A percentile compares a stretch with the other conserved stretches of the same genome.
Evolutionary conservation across 2,113 vertebrate species (phyloP).

Genomic region (Catharus minimus): DNA sequence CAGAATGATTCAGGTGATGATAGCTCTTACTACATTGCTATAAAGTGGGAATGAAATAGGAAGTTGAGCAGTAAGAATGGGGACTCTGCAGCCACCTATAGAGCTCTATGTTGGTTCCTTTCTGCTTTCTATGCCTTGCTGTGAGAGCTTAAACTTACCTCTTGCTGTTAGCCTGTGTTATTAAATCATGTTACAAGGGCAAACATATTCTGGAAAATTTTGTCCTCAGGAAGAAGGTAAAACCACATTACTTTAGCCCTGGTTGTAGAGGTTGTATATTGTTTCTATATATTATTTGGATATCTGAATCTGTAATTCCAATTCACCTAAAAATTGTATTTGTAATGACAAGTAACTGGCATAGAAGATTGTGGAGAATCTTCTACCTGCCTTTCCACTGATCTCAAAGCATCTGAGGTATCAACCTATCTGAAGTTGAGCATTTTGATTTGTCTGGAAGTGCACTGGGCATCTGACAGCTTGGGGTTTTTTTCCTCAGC

Average conservation of each 20-base stretch:
- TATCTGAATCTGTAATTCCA: background rate
- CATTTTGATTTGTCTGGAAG: background rate
- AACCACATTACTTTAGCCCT: background rate
- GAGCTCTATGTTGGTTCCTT: background rate
- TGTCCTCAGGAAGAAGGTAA: background rate
- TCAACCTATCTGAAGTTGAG: background rate
- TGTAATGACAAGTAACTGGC: background rate
- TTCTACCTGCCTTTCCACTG: background rate
- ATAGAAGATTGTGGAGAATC: background rate
- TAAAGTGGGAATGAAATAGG: background rate
- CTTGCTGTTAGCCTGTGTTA: background rate
- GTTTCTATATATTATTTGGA: background rate
- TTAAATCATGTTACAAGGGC: background rate
- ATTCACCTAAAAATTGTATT: background rate
- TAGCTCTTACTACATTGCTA: background rate
- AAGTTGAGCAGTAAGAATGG: background rate
- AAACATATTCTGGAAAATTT: background rate
- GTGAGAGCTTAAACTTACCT: background rate
- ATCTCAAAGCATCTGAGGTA: background rate
- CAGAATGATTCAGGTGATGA: background rate
- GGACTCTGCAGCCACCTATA: background rate
- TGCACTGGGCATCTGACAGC: background rate
- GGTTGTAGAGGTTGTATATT: background rate
- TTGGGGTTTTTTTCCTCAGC: background rate
- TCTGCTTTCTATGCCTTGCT: background rate